A percentile compares a stretch with the other conserved stretches of the same genome.
phyloP scores from a whole-genome alignment of 2,888 invertebrate species.

The Hirtodrosophila alboralis region DNA sequence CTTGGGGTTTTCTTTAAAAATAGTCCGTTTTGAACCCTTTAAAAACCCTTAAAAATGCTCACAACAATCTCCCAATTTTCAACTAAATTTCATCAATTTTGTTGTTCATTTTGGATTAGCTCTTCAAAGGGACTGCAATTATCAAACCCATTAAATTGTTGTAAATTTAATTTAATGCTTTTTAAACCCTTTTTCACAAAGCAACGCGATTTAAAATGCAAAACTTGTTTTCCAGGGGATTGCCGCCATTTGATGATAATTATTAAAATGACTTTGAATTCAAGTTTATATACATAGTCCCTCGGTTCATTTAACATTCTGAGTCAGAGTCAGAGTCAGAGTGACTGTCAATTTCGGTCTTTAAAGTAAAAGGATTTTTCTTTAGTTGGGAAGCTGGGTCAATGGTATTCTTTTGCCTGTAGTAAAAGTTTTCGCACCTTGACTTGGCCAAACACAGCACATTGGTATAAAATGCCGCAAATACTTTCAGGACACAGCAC shows the following conservation, averaged over 20 bases:
- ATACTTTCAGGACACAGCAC: constrained; percentile 50
- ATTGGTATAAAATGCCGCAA: constrained; percentile 68
- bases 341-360: neutral
- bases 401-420: constrained; percentile 30
- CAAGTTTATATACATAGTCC: constrained; percentile 3
- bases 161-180: constrained; percentile 15
- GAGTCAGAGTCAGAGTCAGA: neutral
- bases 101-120: neutral
- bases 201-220: constrained; percentile 1
- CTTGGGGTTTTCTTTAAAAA: too few species aligned
- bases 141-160: constrained; percentile 6
- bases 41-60: too few species aligned
- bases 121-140: neutral
- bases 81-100: neutral
- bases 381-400: constrained; percentile 20
- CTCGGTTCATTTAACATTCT: constrained; percentile 15
- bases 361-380: constrained; percentile 13
- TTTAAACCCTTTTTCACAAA: neutral
- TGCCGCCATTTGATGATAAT: constrained; percentile 13
- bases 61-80: neutral
- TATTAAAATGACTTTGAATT: constrained; percentile 13
- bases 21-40: too few species aligned
- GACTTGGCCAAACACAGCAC: constrained; percentile 39
- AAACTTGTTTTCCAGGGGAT: neutral
- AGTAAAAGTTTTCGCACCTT: constrained; percentile 66